phyloP scores from a whole-genome alignment of 1,140 invertebrate genomes.

The Bacillus rossius region DNA sequence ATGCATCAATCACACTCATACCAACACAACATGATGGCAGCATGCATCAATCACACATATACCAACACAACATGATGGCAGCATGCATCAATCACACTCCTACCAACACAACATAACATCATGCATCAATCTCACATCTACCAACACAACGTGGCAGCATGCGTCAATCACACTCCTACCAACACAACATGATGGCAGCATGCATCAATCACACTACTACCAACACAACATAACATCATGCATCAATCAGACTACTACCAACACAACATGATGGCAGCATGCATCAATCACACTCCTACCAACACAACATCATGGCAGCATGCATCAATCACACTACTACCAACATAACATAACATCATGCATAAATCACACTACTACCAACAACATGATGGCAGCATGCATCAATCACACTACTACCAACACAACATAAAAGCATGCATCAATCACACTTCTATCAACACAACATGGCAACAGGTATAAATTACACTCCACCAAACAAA shows the following conservation, averaged over 20 bases:
- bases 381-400: conserved; percentile 55
- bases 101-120: too few species aligned
- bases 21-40: conserved; percentile 49
- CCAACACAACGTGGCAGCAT: conserved; percentile 73
- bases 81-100: conserved; percentile 72
- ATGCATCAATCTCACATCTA: too few species aligned
- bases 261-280: conserved; percentile 75
- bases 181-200: too few species aligned
- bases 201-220: conserved; percentile 63
- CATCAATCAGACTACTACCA: conserved; percentile 53
- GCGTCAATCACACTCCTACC: conserved; percentile 68
- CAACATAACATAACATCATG: too few species aligned
- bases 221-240: conserved; percentile 44
- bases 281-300: conserved; percentile 63
- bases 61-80: conserved; percentile 71
- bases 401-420: conserved; percentile 52
- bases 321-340: conserved; percentile 66
- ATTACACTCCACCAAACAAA: conserved; percentile 65
- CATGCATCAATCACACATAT: too few species aligned
- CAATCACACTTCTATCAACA: conserved; percentile 54
- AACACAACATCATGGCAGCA: conserved; percentile 75
- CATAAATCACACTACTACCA: conserved; percentile 60
- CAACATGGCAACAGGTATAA: conserved; percentile 76
- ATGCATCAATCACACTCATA: conserved; percentile 69
- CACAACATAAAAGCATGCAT: conserved; percentile 81